A percentile compares a stretch with the other conserved stretches of the same genome.
These are phyloP conservation scores for Alouatta caraya DNA, from an alignment of 2,797 vertebrate genomes.

Conservation along the genomic window DNA sequence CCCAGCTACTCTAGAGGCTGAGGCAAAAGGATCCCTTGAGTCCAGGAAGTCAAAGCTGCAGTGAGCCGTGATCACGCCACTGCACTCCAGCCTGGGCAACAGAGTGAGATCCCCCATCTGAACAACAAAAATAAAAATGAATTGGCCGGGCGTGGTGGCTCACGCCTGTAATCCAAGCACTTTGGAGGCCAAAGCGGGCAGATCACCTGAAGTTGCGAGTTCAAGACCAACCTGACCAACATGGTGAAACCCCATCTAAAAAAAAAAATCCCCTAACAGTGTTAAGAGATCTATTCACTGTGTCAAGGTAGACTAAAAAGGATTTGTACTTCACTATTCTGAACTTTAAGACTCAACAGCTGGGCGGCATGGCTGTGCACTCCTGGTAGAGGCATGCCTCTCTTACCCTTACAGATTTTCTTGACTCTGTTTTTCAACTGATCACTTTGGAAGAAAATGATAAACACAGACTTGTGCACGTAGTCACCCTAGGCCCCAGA, in stretches of 20 bases:
- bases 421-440: slow-evolving; percentile 97
- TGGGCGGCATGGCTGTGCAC: background rate
- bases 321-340: background rate
- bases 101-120: too few relatives aligned
- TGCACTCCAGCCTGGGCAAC: too few relatives aligned
- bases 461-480: slow-evolving; percentile 98
- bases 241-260: too few relatives aligned
- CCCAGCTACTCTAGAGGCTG: background rate
- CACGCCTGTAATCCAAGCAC: too few relatives aligned
- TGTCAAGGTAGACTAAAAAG: background rate
- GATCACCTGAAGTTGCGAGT: too few relatives aligned
- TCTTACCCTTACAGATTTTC: slow-evolving; percentile 97
- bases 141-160: background rate
- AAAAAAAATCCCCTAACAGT: background rate
- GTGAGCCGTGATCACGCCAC: too few relatives aligned
- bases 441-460: slow-evolving; percentile 99
- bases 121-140: background rate
- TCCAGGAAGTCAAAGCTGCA: too few relatives aligned
- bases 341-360: background rate
- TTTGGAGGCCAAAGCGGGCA: too few relatives aligned
- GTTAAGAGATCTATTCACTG: background rate
- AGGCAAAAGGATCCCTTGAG: background rate
- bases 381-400: background rate
- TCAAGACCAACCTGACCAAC: too few relatives aligned
- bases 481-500: slow-evolving; percentile 90